Conservation (phyloP, 2,797 vertebrate species). For the Sarcophilus harrisii region DNA sequence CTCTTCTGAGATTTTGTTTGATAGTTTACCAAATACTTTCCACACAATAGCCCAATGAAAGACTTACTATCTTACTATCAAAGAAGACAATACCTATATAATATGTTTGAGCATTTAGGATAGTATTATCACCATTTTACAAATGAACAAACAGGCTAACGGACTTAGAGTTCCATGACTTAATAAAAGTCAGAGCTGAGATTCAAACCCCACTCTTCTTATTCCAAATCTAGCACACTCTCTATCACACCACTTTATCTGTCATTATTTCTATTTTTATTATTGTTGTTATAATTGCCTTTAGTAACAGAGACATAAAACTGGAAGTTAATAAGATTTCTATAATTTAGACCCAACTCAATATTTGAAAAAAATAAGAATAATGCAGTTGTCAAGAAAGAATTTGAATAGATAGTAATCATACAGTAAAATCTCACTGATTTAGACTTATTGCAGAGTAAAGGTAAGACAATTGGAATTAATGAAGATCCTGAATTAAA, state of each 20-base stretch:
- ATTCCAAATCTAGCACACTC: not conserved
- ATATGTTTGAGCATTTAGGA: too few relatives aligned
- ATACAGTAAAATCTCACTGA: not conserved
- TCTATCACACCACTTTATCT: not conserved
- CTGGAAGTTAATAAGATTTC: not conserved
- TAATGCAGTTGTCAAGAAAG: not conserved
- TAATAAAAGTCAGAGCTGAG: not conserved
- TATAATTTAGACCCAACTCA: slow-evolving; percentile 7
- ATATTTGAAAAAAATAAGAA: not conserved
- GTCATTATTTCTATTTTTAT: not conserved
- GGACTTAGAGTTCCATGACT: not conserved
- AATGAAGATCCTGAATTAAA: not conserved
- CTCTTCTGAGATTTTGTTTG: not conserved
- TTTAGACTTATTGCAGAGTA: not conserved
- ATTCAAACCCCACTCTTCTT: not conserved
- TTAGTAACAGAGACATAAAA: not conserved
- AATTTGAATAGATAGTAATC: slow-evolving; percentile 13
- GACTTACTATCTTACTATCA: too few relatives aligned
- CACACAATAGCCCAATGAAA: not conserved
- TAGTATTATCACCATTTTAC: not conserved
- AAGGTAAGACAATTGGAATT: not conserved
- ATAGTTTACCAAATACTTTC: not conserved
- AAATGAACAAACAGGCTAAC: not conserved
- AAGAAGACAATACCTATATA: too few relatives aligned
- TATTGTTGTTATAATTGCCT: fast-evolving